phyloP scores from a whole-genome alignment of 2,888 invertebrate species.

The Rotaria sp. region DNA sequence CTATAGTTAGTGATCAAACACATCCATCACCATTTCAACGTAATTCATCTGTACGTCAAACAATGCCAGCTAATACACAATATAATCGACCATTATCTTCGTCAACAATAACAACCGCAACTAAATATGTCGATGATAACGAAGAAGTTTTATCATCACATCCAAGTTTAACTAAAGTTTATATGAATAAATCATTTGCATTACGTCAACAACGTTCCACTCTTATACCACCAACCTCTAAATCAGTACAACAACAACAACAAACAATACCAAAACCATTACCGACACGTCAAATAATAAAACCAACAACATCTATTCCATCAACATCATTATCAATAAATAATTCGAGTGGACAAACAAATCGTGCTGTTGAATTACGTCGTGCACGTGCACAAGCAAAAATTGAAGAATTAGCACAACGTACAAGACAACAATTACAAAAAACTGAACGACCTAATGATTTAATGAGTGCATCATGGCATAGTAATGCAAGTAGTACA shows the following conservation, averaged over 20 bases:
- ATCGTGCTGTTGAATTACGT: slow-evolving; percentile 29
- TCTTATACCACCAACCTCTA: not conserved
- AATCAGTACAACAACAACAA: not conserved
- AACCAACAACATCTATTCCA: not conserved
- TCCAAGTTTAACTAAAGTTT: slow-evolving; percentile 16
- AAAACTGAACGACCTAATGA: not conserved
- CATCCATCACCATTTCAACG: slow-evolving; percentile 13
- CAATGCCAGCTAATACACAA: not conserved
- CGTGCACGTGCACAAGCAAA: not conserved
- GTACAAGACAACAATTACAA: slow-evolving; percentile 11
- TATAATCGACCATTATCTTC: not conserved
- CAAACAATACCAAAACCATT: not conserved
- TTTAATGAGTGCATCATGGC: not conserved
- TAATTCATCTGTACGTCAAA: not conserved
- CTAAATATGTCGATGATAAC: not conserved
- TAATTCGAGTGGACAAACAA: not conserved
- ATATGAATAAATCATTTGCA: slow-evolving; percentile 28
- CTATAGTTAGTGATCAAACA: not conserved
- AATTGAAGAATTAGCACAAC: slow-evolving; percentile 27
- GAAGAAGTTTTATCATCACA: not conserved
- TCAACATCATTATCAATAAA: not conserved
- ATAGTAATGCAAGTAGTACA: not conserved
- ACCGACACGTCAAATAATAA: not conserved
- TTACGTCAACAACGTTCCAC: not conserved
- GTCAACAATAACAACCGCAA: not conserved